Evolutionary conservation across 2,888 invertebrate genomes (phyloP), one percentile per base, ranked within the genome.

Genomic region (Marronus borbonicus): DNA sequence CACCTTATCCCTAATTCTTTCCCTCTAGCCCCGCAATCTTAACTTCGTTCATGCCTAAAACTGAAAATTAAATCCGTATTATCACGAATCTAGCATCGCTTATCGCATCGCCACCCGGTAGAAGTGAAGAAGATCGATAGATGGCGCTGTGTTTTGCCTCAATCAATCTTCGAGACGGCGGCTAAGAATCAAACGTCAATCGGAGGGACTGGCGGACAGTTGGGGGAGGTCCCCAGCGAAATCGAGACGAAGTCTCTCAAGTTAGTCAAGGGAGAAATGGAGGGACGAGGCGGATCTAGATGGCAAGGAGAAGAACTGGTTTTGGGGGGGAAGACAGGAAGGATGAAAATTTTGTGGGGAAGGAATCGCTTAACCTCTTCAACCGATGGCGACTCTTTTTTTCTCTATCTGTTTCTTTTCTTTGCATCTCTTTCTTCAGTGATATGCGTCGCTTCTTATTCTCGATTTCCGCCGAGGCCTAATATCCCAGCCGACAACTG

Each of bases 1-100:
- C n/a, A 28, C 14, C 62, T 31, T n/a, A 7, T 3, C 17, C 4
- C 44, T 20, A 39, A 36, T 20, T 17, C 28, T 12, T 17, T 39
- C 36, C 1, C 20, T 12, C 5, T 0, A 10, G 39, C 44, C 36
- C 17, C 8, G n/a, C 65, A 36, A 44, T 44, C 39, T 44, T 66
- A 20, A 7, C 44, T 39, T 17, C 39, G 3, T 66, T 66, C 62
- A 2, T 10, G 65, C 44, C 39, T 44, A 66, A 66, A 66, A 66
- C 65, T 66, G 65, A 36, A 65, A 65, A 65, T 65, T 65, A 65
- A 65, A 65, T 36, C 36, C n/a, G 65, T 65, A 65, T 65, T 65
- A 65, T 65, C 65, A 44, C 39, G n/a, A 17, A 65, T 65, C 65
- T 65, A 65, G 17, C 39, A 17, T 8, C 65, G 65, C 36, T 65